Percentiles rank a stretch among this genome's conserved stretches.
Evolutionary conservation across 2,797 vertebrate species (phyloP).

Genomic region (Anguilla pacifica): DNA sequence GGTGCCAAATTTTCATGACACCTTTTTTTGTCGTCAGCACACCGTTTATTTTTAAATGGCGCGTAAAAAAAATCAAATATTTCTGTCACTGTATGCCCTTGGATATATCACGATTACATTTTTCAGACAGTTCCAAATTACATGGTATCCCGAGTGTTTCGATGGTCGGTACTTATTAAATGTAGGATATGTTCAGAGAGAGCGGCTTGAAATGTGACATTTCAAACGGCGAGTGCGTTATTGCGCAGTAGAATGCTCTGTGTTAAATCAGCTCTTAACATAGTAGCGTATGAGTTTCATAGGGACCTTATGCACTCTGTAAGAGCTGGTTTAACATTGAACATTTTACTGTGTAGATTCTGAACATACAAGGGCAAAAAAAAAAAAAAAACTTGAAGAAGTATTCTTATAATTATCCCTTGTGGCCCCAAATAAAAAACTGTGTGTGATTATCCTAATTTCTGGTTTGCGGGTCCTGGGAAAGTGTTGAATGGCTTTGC

Average conservation of each 20-base stretch:
- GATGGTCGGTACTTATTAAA: not conserved
- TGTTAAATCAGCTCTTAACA: no score
- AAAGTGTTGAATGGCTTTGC: slow-evolving; percentile 5
- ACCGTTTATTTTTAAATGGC: not conserved
- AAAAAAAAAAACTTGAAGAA: not conserved
- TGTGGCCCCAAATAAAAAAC: not conserved
- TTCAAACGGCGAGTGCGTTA: not conserved
- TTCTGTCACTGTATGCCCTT: not conserved
- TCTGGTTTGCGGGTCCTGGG: not conserved
- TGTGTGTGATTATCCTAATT: slow-evolving; percentile 11
- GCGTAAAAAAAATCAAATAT: not conserved
- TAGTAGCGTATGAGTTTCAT: no score
- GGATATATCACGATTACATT: not conserved
- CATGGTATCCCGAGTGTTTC: not conserved
- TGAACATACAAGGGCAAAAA: not conserved
- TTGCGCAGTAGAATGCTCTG: no score
- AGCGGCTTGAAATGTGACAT: not conserved
- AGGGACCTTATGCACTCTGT: no score
- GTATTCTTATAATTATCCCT: slow-evolving; percentile 6
- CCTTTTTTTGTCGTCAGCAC: not conserved
- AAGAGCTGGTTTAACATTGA: no score
- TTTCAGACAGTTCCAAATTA: not conserved
- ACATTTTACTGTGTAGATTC: not conserved
- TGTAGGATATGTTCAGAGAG: not conserved
- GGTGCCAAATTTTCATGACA: slow-evolving; percentile 23